Percentiles rank a stretch among this genome's conserved stretches.
phyloP scores from a whole-genome alignment of 2,797 vertebrate genomes.

The Propithecus perrieri region DNA sequence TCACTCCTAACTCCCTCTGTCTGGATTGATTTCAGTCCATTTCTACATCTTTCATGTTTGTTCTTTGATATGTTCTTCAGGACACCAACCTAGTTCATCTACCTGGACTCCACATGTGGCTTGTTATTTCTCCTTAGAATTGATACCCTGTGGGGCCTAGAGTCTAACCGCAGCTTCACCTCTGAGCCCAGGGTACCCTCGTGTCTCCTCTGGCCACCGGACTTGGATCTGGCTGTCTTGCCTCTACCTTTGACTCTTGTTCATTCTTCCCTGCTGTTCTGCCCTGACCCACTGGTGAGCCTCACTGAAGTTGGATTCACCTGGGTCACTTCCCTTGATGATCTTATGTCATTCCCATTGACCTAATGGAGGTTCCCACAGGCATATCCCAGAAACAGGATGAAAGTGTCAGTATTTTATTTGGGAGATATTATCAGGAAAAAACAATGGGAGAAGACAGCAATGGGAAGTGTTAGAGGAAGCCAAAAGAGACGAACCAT shows the following conservation, averaged over 20 bases:
- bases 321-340: neutral
- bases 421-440: neutral
- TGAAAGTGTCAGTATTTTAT: neutral
- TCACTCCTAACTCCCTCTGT: neutral
- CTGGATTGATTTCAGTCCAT: neutral
- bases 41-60: neutral
- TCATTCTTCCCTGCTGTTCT: neutral
- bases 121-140: neutral
- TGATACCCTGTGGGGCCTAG: neutral
- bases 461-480: neutral
- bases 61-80: neutral
- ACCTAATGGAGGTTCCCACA: neutral
- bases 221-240: neutral
- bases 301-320: neutral
- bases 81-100: neutral
- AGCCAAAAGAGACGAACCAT: neutral
- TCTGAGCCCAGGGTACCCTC: neutral
- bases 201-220: neutral
- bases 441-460: neutral
- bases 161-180: neutral
- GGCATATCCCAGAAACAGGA: neutral
- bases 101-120: neutral
- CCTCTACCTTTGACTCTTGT: fast-evolving
- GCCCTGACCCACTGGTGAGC: neutral
- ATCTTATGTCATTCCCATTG: neutral